Evolutionary conservation across 2,797 vertebrate genomes (phyloP).

Genomic region (Pseudochromis fuscus): DNA sequence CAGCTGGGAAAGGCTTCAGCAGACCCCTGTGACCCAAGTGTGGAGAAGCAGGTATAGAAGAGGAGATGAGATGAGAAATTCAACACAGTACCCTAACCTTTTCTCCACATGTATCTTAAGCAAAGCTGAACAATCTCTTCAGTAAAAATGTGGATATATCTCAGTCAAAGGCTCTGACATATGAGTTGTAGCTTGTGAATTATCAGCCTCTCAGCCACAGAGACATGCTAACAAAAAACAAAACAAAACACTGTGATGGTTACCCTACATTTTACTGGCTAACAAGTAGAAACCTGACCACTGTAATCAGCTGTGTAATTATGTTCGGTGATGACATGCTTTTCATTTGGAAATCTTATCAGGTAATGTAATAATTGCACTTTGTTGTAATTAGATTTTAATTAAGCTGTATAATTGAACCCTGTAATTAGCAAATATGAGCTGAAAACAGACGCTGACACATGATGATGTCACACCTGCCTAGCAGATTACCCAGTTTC

Average conservation of each 20-base stretch:
- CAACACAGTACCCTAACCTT: too few relatives aligned
- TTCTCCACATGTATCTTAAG: background rate
- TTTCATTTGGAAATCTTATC: background rate
- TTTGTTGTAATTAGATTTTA: constrained; percentile 1
- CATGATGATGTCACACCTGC: background rate
- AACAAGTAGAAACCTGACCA: background rate
- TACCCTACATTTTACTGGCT: background rate
- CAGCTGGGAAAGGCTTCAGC: too few relatives aligned
- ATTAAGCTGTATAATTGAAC: background rate
- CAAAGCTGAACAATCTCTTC: background rate
- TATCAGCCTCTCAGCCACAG: too few relatives aligned
- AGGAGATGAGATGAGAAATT: too few relatives aligned
- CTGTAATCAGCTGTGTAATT: background rate
- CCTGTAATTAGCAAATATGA: background rate
- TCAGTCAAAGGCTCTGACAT: background rate
- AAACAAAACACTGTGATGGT: background rate
- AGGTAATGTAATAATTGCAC: background rate
- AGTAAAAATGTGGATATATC: background rate
- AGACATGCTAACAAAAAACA: too few relatives aligned
- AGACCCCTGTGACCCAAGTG: too few relatives aligned
- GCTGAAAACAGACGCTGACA: constrained; percentile 1
- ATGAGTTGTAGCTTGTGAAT: background rate
- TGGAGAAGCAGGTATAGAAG: too few relatives aligned
- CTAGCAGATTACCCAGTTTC: background rate
- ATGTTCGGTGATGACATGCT: background rate